phyloP scores from a whole-genome alignment of 2,888 invertebrate genomes.

The Zaprionus obscuricornis region DNA sequence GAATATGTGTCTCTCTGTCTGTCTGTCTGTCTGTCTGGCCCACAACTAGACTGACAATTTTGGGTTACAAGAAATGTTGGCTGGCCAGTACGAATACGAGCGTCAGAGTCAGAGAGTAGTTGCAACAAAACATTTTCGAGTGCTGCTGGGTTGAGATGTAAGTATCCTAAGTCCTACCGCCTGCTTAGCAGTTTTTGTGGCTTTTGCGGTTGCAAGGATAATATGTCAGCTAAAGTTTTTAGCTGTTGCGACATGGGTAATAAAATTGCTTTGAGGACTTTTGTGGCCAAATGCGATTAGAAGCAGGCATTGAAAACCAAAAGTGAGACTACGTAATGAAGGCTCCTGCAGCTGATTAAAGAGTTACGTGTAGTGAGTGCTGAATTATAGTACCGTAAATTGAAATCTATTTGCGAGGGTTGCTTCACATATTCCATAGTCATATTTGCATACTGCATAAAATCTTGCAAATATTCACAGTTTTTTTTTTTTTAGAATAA shows the following conservation, averaged over 20 bases:
- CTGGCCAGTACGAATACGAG: too few species aligned
- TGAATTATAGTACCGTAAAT: too few species aligned
- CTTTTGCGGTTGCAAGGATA: slow-evolving; percentile 62
- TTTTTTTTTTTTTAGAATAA: too few species aligned
- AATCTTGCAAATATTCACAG: too few species aligned
- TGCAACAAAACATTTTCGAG: slow-evolving; percentile 44
- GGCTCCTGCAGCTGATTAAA: too few species aligned
- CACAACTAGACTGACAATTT: slow-evolving; percentile 64
- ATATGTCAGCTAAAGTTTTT: slow-evolving; percentile 65
- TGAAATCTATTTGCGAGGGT: too few species aligned
- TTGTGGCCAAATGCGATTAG: slow-evolving; percentile 24
- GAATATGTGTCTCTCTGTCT: not conserved
- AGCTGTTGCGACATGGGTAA: slow-evolving; percentile 40
- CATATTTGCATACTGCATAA: too few species aligned
- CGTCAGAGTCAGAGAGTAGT: slow-evolving; percentile 1
- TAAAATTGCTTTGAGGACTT: slow-evolving; percentile 52
- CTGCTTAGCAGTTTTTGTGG: slow-evolving; percentile 68
- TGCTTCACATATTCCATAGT: too few species aligned
- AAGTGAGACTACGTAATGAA: slow-evolving; percentile 32
- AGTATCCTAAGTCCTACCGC: slow-evolving; percentile 35
- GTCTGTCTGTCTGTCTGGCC: slow-evolving; percentile 2
- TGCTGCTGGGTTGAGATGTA: slow-evolving; percentile 3
- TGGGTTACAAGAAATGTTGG: slow-evolving; percentile 50
- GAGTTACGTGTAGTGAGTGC: too few species aligned
- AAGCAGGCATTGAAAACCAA: slow-evolving; percentile 11